Base-by-base conservation (phyloP, 2,113 vertebrate genomes). In the Toxotes jaculatrix region DNA sequence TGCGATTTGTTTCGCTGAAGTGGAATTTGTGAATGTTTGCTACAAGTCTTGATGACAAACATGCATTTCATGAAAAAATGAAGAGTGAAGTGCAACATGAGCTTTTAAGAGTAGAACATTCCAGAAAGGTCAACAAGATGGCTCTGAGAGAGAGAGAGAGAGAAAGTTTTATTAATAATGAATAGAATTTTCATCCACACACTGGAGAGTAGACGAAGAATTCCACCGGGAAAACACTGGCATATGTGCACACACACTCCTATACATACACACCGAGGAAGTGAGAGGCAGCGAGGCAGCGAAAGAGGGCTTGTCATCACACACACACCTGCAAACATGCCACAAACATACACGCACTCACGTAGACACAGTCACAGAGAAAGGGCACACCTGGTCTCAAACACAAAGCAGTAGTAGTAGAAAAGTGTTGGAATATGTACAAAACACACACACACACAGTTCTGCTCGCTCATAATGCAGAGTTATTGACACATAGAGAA, bases 31-130 rank as follows among this genome's bases (percentile, higher is more conserved):
- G 47, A 75, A 88, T 87, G 84, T 83, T 87, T 79, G 73, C 86
- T 80, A 45, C 80, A 14, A 80, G 86, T 81, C 63, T 13, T 43
- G 74, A 77, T 70, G 77, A 91, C 87, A 91, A 93, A 91, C 85
- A 81, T 49, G 79, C 62, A 42, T 64, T 64, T 93, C 92, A 92
- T 94, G 67, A 94, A 94, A 93, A 91, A 93, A 85, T 91, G 84
- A 93, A 68, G 74, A 91, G 75, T 45, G 55, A 88, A 90, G 88
- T 77, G 89, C 83, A 93, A 90, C 85, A 84, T 0, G 74, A 87
- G 92, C 91, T 93, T 93, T 92, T 93, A 92, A 87, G 77, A 80
- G 87, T 9, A 45, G 77, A 88, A 89, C 69, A 79, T 82, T 87
- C 71, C 70, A 34, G 83, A 87, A 86, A 89, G 91, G 87, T 91